Conservation (phyloP, 2,113 vertebrate genomes). For the Nyctibius bracteatus region DNA sequence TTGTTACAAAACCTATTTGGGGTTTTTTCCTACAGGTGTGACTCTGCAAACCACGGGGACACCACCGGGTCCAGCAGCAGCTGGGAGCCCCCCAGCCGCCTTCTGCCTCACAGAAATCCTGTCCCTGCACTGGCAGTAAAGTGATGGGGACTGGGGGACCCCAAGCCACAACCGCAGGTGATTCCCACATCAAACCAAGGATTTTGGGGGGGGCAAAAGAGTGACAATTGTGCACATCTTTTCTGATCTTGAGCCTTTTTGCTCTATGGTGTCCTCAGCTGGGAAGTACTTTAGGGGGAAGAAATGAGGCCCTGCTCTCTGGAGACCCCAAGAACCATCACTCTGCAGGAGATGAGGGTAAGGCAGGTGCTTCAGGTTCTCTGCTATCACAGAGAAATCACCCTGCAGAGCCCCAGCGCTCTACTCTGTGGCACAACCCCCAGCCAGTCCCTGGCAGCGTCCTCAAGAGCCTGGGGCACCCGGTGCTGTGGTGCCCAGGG, state of each 20-base stretch:
- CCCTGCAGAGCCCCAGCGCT: background rate
- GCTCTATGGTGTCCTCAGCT: background rate
- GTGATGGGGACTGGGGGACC: accelerated
- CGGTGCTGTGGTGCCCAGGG: accelerated
- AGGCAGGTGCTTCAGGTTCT: background rate
- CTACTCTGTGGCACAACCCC: background rate
- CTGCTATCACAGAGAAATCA: background rate
- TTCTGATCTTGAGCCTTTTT: background rate
- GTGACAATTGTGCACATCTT: accelerated
- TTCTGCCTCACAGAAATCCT: background rate
- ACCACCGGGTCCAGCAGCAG: background rate
- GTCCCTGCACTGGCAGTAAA: background rate
- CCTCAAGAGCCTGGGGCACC: background rate
- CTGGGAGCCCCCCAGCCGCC: accelerated
- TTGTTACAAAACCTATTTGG: background rate
- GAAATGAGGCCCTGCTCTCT: background rate
- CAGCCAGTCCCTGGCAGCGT: background rate
- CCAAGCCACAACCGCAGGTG: accelerated
- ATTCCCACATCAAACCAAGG: background rate
- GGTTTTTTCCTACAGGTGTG: background rate
- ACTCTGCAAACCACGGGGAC: accelerated
- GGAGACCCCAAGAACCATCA: background rate
- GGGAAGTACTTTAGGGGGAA: background rate
- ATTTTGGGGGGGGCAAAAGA: background rate
- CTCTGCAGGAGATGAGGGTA: background rate